Conservation (phyloP, 2,888 invertebrate genomes). For the Scrobipalpa costella region DNA sequence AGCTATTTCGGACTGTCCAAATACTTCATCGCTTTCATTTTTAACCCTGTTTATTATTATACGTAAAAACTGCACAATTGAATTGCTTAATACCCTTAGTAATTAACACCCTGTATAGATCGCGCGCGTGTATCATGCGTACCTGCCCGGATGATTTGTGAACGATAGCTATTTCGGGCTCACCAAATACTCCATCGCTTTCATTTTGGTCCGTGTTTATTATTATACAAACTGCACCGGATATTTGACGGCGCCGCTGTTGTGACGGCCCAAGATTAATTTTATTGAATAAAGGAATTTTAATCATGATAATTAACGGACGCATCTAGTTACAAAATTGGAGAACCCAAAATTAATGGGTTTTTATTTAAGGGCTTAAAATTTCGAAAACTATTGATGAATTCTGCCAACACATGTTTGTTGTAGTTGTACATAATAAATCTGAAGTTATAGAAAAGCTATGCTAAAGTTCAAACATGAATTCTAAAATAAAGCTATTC, state of each 20-base stretch:
- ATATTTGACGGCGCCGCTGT: slow-evolving; percentile 62
- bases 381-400: background rate
- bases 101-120: slow-evolving; percentile 14
- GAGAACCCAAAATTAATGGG: slow-evolving; percentile 6
- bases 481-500: no score
- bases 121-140: slow-evolving; percentile 39
- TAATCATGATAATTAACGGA: slow-evolving; percentile 39
- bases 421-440: background rate
- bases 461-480: no score
- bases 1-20: no score
- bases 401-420: background rate
- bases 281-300: slow-evolving; percentile 58
- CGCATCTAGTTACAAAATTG: background rate
- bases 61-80: no score
- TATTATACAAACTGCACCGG: slow-evolving; percentile 66
- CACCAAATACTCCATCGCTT: slow-evolving; percentile 70
- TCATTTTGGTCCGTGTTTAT: slow-evolving; percentile 66
- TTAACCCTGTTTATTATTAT: no score
- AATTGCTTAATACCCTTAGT: no score
- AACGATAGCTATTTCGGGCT: slow-evolving; percentile 71
- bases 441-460: no score
- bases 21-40: no score
- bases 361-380: background rate
- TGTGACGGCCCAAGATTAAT: slow-evolving; percentile 64
- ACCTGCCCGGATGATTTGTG: slow-evolving; percentile 68